phyloP scores from a whole-genome alignment of 2,113 vertebrate genomes.

The Zeus faber region DNA sequence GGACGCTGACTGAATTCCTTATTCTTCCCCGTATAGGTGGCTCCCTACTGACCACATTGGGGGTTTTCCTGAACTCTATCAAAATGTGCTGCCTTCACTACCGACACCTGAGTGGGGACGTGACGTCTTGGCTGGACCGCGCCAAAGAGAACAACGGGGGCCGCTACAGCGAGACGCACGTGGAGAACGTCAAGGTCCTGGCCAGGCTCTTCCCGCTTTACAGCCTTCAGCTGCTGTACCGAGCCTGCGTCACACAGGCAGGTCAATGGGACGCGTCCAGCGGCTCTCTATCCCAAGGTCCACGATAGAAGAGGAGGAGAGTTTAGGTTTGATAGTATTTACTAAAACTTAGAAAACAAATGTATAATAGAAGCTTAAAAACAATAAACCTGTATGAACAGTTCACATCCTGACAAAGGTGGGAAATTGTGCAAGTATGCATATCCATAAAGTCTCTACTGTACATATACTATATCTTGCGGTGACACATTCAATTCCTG shows the following conservation, averaged over 20 bases:
- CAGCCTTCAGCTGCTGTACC: slow-evolving; percentile 84
- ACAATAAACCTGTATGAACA: not conserved
- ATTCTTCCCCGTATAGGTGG: slow-evolving; percentile 47
- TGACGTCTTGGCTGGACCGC: slow-evolving; percentile 78
- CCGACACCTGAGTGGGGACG: slow-evolving; percentile 60
- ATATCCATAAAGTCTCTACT: no score
- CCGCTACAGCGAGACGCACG: slow-evolving; percentile 78
- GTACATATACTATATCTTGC: not conserved
- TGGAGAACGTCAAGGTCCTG: slow-evolving; percentile 82
- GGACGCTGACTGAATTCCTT: not conserved
- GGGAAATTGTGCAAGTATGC: no score
- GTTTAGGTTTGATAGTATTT: no score
- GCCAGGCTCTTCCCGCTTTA: slow-evolving; percentile 83
- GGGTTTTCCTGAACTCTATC: slow-evolving; percentile 78
- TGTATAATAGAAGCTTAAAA: no score
- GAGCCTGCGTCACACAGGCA: slow-evolving; percentile 84
- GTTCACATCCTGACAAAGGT: no score
- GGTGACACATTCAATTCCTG: no score
- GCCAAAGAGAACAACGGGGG: slow-evolving; percentile 84
- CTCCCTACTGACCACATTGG: slow-evolving; percentile 75
- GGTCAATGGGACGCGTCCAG: slow-evolving; percentile 21
- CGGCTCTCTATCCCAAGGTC: not conserved
- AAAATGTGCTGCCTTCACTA: slow-evolving; percentile 64
- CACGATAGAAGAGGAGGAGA: no score
- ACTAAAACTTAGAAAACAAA: no score